Conservation (phyloP, 2,888 invertebrate species). For the Microctonus hyperodae region DNA sequence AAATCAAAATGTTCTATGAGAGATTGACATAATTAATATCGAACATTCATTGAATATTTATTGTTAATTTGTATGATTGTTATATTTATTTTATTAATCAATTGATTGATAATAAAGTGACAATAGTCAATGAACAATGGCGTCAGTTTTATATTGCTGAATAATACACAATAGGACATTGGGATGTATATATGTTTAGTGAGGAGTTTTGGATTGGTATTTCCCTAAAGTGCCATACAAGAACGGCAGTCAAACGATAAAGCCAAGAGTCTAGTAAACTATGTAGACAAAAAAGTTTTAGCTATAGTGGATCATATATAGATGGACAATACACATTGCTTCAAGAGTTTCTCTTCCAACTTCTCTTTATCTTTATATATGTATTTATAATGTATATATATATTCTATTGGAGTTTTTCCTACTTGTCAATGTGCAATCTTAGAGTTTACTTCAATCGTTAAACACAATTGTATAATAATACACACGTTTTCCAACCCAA, state of each 20-base stretch:
- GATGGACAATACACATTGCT: not conserved
- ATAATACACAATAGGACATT: conserved; percentile 53
- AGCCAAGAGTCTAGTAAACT: conserved; percentile 31
- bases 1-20: not conserved
- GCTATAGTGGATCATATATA: not conserved
- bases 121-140: not conserved
- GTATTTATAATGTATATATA: not conserved
- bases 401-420: not conserved
- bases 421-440: not conserved
- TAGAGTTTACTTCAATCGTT: not conserved
- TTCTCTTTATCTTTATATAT: too few species aligned
- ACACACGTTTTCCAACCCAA: not conserved
- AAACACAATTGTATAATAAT: not conserved
- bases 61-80: not conserved
- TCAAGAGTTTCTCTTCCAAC: not conserved
- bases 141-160: conserved; percentile 52
- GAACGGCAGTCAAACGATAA: conserved; percentile 60
- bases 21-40: conserved; percentile 4
- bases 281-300: conserved; percentile 19
- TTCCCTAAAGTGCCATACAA: conserved; percentile 62
- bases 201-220: conserved; percentile 45
- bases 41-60: not conserved
- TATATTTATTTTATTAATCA: not conserved
- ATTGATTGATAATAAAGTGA: not conserved
- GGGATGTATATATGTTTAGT: not conserved